Evolutionary conservation across 2,888 invertebrate genomes (phyloP), one percentile per base, ranked within the genome.

Genomic region (Stenichneumon culpator): DNA sequence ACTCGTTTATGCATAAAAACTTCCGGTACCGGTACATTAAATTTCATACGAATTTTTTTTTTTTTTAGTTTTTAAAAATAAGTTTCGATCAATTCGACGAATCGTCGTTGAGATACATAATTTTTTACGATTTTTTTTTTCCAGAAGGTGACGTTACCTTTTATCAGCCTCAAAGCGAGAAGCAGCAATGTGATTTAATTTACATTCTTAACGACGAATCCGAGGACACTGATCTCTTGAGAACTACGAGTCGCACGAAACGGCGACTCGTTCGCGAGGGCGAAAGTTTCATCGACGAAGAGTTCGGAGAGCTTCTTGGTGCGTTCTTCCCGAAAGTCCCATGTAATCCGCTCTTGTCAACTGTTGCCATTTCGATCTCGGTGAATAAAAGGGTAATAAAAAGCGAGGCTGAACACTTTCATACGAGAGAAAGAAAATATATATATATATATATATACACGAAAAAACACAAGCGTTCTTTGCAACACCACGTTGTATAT

Each of bases 311-410:
- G 54, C 19, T 44, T 44, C 44, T 44, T 14, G 60, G 54, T 44
- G 65, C 68, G 44, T 65, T 83, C 57, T 28, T 79, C 63, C 47
- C 44, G 78, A 47, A 63, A 70, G 74, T 82, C 47, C 14, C 69
- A 47, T 79, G 83, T 79, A 47, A 50, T 39, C 54, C 60, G 68
- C 39, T 73, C 69, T 77, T 57, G 72, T 69, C 44, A 72, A 83
- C 57, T 47, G 54, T 67, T 57, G 74, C 67, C 60, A 57, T 60
- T 52, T 79, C 82, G 70, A 85, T 82, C 70, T 75, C 79, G 74
- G 70, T 79, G 79, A 72, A 75, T 74, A 50, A 85, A 85, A 85
- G 74, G 75, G 79, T 82, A 85, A 85, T 85, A 85, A 85, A 54
- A 85, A 75, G 78, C 75, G 50, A 84, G 73, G 74, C 65, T 84